Conservation (phyloP, 2,113 vertebrate species). For the Tetrax tetrax region DNA sequence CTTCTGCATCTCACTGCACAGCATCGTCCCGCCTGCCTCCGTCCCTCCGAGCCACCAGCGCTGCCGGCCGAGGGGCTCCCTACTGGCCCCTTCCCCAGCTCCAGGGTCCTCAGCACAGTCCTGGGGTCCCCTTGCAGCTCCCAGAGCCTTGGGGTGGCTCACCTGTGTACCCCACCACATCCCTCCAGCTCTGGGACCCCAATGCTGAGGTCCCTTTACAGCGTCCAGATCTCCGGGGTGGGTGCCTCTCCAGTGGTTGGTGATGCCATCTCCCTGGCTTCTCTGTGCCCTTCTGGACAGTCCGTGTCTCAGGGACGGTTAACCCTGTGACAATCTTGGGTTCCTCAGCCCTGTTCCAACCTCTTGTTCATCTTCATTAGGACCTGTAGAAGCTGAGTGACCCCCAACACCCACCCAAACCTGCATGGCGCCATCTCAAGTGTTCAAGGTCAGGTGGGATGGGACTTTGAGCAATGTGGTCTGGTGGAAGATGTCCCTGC, state of each 20-base stretch:
- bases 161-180: not conserved
- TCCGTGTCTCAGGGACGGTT: not conserved
- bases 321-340: not conserved
- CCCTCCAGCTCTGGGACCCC: not conserved
- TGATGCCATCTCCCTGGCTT: not conserved
- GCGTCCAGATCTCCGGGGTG: not conserved
- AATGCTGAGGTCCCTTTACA: not conserved
- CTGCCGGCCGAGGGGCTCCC: not conserved
- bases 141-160: not conserved
- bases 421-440: not conserved
- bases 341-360: not conserved
- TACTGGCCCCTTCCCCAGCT: not conserved
- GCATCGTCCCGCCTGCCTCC: not conserved
- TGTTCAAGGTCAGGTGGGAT: too few species aligned
- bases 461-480: too few species aligned
- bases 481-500: too few species aligned
- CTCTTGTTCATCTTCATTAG: not conserved
- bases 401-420: not conserved
- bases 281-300: not conserved
- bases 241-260: fast-evolving
- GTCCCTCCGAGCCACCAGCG: fast-evolving
- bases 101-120: not conserved
- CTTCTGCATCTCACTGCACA: fast-evolving
- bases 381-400: not conserved
- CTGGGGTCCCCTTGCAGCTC: not conserved